Evolutionary conservation across 1,140 invertebrate genomes (phyloP).

Genomic region (Gonatopus flavifemur): DNA sequence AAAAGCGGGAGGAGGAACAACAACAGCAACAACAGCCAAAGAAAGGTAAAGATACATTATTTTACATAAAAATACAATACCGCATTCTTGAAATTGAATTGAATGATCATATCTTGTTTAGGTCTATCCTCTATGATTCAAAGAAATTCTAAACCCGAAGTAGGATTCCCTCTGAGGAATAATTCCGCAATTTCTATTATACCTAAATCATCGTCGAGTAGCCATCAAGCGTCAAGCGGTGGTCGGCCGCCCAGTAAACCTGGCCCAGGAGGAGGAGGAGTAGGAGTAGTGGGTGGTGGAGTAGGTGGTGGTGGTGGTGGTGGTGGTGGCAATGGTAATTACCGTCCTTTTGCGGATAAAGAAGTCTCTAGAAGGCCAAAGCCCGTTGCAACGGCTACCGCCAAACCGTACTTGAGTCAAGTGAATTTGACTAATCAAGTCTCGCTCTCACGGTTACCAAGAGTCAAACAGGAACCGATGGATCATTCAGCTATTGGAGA

Average conservation of each 20-base stretch:
- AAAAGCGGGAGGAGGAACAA: constrained; percentile 63
- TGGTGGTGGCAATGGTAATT: constrained; percentile 44
- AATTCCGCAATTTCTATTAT: constrained; percentile 70
- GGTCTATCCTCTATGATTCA: constrained; percentile 54
- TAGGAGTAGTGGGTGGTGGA: too few relatives aligned
- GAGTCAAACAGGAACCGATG: constrained; percentile 43
- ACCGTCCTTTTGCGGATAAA: constrained; percentile 47
- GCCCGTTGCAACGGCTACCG: constrained; percentile 48
- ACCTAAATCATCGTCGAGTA: constrained; percentile 58
- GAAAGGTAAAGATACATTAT: constrained; percentile 53
- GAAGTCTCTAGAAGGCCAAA: constrained; percentile 46
- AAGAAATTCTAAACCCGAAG: constrained; percentile 60
- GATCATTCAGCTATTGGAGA: constrained; percentile 50
- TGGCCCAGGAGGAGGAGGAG: constrained; percentile 35
- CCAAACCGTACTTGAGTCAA: constrained; percentile 47
- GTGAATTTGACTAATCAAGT: constrained; percentile 47
- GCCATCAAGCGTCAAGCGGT: constrained; percentile 33
- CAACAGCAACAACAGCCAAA: too few relatives aligned
- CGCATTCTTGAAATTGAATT: neutral
- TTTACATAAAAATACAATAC: neutral
- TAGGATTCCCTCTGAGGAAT: constrained; percentile 63
- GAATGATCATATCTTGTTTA: constrained; percentile 30
- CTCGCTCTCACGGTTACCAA: constrained; percentile 45
- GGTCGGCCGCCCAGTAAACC: constrained; percentile 41
- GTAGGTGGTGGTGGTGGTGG: too few relatives aligned